Conservation (phyloP, 2,113 vertebrate species). For the Pygoscelis adeliae region DNA sequence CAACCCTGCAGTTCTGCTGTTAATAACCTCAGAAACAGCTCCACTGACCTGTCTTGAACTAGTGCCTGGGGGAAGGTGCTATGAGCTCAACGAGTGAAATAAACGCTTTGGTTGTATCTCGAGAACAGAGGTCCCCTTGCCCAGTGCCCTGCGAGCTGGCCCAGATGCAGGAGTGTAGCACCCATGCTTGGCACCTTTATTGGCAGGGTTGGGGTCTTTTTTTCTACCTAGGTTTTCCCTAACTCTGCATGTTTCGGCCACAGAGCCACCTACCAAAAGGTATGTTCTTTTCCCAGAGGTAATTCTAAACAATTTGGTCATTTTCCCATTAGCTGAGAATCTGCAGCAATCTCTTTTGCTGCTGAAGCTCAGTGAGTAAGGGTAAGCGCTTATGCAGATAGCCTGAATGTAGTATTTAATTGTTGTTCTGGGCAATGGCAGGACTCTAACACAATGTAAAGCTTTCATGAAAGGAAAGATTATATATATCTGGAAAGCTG, state of each 20-base stretch:
- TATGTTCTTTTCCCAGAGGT: background rate
- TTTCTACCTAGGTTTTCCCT: background rate
- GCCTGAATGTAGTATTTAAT: background rate
- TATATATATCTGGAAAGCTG: background rate
- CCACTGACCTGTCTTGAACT: background rate
- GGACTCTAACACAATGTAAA: background rate
- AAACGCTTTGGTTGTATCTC: rapidly evolving
- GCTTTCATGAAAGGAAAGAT: background rate
- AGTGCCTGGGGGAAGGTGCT: background rate
- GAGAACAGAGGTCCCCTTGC: background rate
- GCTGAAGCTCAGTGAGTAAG: background rate
- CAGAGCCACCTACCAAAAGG: background rate
- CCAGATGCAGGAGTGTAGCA: rapidly evolving
- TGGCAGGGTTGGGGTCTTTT: background rate
- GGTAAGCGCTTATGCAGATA: background rate
- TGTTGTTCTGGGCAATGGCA: background rate
- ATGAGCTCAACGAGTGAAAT: rapidly evolving
- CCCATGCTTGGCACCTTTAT: background rate
- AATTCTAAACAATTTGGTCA: background rate
- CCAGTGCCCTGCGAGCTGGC: too few relatives aligned
- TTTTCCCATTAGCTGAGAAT: background rate
- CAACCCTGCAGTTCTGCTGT: background rate
- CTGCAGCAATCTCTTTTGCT: background rate
- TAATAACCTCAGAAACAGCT: background rate
- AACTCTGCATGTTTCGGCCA: background rate